phyloP scores from a whole-genome alignment of 2,113 vertebrate species.

The Heterotilapia buettikoferi region DNA sequence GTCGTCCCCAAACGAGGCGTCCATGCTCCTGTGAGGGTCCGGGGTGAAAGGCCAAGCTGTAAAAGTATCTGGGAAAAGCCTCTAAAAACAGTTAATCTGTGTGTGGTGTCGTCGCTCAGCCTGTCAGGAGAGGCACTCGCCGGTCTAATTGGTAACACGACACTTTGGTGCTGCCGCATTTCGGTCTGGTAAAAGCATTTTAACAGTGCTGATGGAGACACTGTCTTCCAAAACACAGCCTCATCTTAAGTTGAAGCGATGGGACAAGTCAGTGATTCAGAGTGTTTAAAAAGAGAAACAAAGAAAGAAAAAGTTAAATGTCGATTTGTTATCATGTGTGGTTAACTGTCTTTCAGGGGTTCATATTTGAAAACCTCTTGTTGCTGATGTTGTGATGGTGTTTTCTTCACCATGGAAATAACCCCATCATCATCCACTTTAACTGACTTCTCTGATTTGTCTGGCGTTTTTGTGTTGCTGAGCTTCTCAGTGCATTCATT shows the following conservation, averaged over 20 bases:
- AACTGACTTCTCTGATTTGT: background rate
- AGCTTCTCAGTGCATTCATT: background rate
- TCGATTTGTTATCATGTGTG: background rate
- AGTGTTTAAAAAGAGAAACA: background rate
- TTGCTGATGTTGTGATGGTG: background rate
- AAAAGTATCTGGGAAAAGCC: constrained; percentile 61
- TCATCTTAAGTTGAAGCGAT: background rate
- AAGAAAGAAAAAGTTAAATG: background rate
- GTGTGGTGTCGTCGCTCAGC: constrained; percentile 41
- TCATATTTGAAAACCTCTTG: background rate
- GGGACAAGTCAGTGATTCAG: background rate
- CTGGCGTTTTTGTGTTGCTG: background rate
- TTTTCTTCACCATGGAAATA: background rate
- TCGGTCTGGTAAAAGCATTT: constrained; percentile 58
- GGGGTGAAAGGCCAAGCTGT: constrained; percentile 53
- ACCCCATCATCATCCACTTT: background rate
- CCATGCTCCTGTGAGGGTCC: constrained; percentile 14
- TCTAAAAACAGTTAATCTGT: constrained; percentile 52
- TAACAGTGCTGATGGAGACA: background rate
- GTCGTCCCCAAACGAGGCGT: constrained; percentile 23
- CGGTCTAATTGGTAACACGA: constrained; percentile 66
- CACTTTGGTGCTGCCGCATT: constrained; percentile 22
- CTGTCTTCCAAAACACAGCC: background rate
- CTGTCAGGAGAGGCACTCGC: constrained; percentile 18
- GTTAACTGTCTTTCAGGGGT: background rate